Evolutionary conservation across 2,113 vertebrate species (phyloP).

Genomic region (Pontoporia blainvillei): DNA sequence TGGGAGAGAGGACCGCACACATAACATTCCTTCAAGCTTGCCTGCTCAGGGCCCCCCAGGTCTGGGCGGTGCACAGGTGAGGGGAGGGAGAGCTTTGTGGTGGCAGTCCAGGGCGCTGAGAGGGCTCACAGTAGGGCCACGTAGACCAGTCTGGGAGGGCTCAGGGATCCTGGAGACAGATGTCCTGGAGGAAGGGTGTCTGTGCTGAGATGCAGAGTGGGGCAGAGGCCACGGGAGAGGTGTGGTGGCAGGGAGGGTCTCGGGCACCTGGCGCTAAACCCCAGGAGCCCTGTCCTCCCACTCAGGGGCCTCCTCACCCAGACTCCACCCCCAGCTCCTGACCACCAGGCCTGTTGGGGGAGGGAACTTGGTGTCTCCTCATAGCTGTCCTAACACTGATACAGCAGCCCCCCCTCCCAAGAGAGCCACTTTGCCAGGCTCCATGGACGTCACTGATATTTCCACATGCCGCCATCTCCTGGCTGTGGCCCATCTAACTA

Average conservation of each 20-base stretch:
- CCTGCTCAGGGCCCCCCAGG: background rate
- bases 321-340: background rate
- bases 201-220: background rate
- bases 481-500: background rate
- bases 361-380: background rate
- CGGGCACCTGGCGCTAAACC: too few relatives aligned
- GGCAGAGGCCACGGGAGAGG: background rate
- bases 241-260: too few relatives aligned
- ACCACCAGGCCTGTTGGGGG: background rate
- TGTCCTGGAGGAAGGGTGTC: background rate
- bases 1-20: background rate
- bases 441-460: background rate
- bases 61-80: rapidly evolving
- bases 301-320: background rate
- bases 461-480: background rate
- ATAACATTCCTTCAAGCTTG: background rate
- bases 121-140: background rate
- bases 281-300: background rate
- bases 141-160: background rate
- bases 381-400: background rate
- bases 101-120: background rate
- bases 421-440: background rate
- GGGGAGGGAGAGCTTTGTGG: background rate
- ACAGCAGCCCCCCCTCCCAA: background rate
- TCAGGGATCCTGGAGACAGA: background rate